These are phyloP conservation scores for Fistularia tabacaria DNA, from an alignment of 2,797 vertebrate genomes.

Conservation along the genomic window DNA sequence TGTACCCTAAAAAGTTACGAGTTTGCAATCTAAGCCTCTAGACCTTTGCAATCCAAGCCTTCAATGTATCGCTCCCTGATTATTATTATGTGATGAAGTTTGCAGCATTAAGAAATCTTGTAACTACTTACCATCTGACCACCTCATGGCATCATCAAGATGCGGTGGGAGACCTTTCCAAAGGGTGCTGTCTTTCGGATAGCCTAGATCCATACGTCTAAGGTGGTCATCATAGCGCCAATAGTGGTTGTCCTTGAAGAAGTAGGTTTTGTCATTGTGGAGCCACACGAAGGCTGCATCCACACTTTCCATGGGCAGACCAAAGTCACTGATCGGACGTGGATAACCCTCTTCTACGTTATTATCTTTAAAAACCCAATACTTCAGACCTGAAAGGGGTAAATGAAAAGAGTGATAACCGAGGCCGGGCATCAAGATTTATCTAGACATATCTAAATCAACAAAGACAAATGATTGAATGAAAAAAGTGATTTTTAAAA, in stretches of 20 bases:
- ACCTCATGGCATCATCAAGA: slow-evolving; percentile 91
- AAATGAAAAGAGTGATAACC: background rate
- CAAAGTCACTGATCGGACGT: slow-evolving; percentile 88
- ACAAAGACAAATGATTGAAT: too few species aligned
- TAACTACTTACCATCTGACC: slow-evolving; percentile 89
- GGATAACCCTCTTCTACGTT: slow-evolving; percentile 94
- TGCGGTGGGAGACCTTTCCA: slow-evolving; percentile 90
- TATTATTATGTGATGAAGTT: too few species aligned
- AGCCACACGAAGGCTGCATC: slow-evolving; percentile 92
- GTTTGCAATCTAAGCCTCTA: too few species aligned
- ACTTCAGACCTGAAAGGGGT: slow-evolving; percentile 81
- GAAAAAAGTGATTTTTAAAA: background rate
- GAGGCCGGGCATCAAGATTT: too few species aligned
- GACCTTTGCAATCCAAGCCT: too few species aligned
- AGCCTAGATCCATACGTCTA: slow-evolving; percentile 88
- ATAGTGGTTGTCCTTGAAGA: slow-evolving; percentile 91
- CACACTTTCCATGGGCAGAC: slow-evolving; percentile 84
- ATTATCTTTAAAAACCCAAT: slow-evolving; percentile 98
- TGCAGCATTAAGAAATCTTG: background rate
- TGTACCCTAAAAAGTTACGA: too few species aligned
- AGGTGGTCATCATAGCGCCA: slow-evolving; percentile 91
- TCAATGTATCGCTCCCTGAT: too few species aligned
- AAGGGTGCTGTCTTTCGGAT: slow-evolving; percentile 82
- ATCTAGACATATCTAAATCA: too few species aligned
- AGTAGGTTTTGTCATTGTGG: slow-evolving; percentile 96